Evolutionary conservation across 2,888 invertebrate genomes (phyloP).

Genomic region (Apodemia duryi): DNA sequence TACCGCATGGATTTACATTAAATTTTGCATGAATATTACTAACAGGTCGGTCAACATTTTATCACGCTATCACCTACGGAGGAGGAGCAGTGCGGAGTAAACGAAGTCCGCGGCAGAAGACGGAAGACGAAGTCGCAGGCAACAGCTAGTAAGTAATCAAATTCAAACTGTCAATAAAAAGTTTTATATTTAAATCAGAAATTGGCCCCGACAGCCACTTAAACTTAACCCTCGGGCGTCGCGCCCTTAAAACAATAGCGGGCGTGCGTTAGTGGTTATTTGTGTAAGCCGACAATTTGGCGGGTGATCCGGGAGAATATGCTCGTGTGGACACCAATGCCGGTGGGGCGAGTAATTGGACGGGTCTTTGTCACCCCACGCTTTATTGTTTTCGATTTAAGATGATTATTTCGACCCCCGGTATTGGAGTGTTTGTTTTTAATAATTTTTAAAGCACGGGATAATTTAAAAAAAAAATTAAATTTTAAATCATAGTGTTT

Average conservation of each 20-base stretch:
- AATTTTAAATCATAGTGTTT: too few relatives aligned
- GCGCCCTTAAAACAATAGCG: conserved; percentile 11
- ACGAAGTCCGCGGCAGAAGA: too few relatives aligned
- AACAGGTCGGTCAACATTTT: too few relatives aligned
- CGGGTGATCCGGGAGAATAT: conserved; percentile 15
- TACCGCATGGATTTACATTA: too few relatives aligned
- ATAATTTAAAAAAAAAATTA: too few relatives aligned
- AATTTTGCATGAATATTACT: too few relatives aligned
- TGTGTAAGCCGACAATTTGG: conserved; percentile 6
- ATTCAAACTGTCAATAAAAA: conserved; percentile 20
- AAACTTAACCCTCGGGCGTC: conserved; percentile 17
- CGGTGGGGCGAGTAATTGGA: conserved; percentile 19
- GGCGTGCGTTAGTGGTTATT: conserved; percentile 13
- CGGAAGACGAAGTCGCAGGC: too few relatives aligned
- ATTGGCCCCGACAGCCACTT: conserved; percentile 13
- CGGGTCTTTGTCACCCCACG: conserved; percentile 16
- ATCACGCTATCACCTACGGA: too few relatives aligned
- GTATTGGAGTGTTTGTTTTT: conserved; percentile 7
- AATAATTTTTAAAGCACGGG: background rate
- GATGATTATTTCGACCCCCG: conserved; percentile 14
- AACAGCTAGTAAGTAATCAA: conserved; percentile 15
- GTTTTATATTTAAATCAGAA: conserved; percentile 11
- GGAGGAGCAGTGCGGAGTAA: too few relatives aligned
- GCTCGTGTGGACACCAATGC: conserved; percentile 21
- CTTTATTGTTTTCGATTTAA: conserved; percentile 16